These are phyloP conservation scores for Chesias legatella DNA, from an alignment of 2,888 invertebrate species.

Conservation along the genomic window DNA sequence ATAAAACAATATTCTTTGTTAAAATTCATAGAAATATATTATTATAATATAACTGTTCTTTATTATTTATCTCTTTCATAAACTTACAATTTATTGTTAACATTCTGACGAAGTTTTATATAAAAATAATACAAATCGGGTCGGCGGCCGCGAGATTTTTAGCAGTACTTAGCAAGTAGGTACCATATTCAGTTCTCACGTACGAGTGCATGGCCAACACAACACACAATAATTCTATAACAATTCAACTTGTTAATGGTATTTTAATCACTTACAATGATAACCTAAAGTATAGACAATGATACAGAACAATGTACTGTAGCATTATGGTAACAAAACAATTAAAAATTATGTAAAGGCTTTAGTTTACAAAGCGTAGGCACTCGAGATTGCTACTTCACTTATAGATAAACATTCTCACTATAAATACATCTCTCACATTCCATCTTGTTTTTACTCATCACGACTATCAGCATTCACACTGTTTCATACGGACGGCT, in stretches of 20 bases:
- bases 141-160: constrained; percentile 31
- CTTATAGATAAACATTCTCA: constrained; percentile 73
- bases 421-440: constrained; percentile 73
- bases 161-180: constrained; percentile 8
- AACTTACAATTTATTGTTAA: constrained; percentile 79
- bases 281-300: constrained; percentile 75
- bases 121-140: constrained; percentile 76
- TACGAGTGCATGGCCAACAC: constrained; percentile 40
- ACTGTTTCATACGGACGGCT: constrained; percentile 67
- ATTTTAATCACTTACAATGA: constrained; percentile 70
- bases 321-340: constrained; percentile 79
- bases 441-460: constrained; percentile 44
- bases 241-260: constrained; percentile 79
- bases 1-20: constrained; percentile 81
- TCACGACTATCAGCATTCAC: constrained; percentile 40
- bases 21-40: constrained; percentile 80
- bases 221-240: constrained; percentile 54
- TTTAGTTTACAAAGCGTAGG: constrained; percentile 80
- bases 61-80: constrained; percentile 70
- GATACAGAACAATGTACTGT: constrained; percentile 71
- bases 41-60: constrained; percentile 77
- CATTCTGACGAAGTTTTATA: constrained; percentile 75
- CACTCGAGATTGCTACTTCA: constrained; percentile 80
- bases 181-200: constrained; percentile 18
- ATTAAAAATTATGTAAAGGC: constrained; percentile 72